A percentile compares a stretch with the other conserved stretches of the same genome.
Conservation (phyloP, 2,888 invertebrate genomes). For the Xylota segnis region DNA sequence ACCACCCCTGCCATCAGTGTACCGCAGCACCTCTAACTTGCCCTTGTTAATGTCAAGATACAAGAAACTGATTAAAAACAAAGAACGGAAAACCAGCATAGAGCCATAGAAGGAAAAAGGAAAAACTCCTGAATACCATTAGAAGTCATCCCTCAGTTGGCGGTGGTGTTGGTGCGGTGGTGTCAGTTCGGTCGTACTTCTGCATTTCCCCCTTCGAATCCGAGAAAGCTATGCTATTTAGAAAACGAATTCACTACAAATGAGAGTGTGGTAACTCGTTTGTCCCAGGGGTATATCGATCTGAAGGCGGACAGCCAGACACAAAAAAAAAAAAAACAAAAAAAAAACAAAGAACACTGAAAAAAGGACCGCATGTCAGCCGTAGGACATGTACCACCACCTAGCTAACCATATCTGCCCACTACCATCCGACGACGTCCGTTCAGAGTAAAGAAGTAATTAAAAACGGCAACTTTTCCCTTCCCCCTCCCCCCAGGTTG, state of each 20-base stretch:
- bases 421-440: slow-evolving; percentile 18
- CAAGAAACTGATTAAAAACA: slow-evolving; percentile 72
- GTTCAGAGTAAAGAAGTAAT: slow-evolving; percentile 67
- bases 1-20: neutral
- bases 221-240: slow-evolving; percentile 32
- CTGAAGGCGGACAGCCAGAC: slow-evolving; percentile 43
- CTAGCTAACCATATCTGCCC: slow-evolving; percentile 5
- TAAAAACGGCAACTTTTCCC: slow-evolving; percentile 72
- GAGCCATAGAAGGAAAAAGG: neutral
- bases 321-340: neutral
- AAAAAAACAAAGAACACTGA: neutral
- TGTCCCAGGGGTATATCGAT: slow-evolving; percentile 66
- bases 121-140: slow-evolving; percentile 53
- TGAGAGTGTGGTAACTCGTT: slow-evolving; percentile 66
- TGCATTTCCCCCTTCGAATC: neutral
- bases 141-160: slow-evolving; percentile 64
- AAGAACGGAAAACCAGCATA: slow-evolving; percentile 20
- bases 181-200: slow-evolving; percentile 39
- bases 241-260: slow-evolving; percentile 51
- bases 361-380: slow-evolving; percentile 68
- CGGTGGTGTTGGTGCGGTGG: slow-evolving; percentile 27
- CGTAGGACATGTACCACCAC: slow-evolving; percentile 59
- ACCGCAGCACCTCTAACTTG: slow-evolving; percentile 42
- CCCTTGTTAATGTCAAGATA: slow-evolving; percentile 76
- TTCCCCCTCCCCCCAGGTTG: too few species aligned